phyloP scores from a whole-genome alignment of 2,888 invertebrate species.

The Drosophila barbarae region DNA sequence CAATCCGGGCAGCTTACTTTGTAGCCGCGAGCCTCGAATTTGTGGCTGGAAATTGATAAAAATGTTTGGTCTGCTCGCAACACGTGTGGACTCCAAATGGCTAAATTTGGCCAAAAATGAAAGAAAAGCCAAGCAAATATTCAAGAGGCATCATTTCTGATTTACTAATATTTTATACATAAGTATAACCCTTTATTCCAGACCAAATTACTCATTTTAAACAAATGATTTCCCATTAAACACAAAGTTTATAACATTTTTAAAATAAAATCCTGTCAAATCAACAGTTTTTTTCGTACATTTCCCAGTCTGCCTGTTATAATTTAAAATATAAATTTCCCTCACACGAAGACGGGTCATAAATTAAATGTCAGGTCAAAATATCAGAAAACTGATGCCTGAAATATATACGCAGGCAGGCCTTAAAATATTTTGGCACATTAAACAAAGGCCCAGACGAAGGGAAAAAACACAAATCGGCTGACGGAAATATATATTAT shows the following conservation, averaged over 20 bases:
- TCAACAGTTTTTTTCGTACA: conserved; percentile 20
- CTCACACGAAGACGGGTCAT: conserved; percentile 46
- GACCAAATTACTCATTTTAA: background rate
- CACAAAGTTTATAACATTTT: background rate
- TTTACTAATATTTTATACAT: background rate
- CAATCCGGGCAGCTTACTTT: conserved; percentile 62
- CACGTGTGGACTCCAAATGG: conserved; percentile 58
- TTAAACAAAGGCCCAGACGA: conserved; percentile 12
- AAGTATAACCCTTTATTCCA: background rate
- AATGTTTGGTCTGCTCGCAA: conserved; percentile 41
- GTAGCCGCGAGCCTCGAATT: conserved; percentile 23
- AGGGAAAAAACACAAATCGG: conserved; percentile 50
- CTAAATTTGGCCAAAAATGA: conserved; percentile 37
- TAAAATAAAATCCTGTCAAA: background rate
- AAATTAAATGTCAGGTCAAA: conserved; percentile 41
- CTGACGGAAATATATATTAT: conserved; percentile 58
- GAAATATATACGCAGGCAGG: conserved; percentile 16
- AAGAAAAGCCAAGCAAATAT: background rate
- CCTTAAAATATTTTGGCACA: conserved; percentile 37
- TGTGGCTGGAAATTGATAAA: conserved; percentile 63
- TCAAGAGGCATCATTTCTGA: background rate
- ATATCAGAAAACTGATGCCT: conserved; percentile 21
- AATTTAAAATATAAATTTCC: conserved; percentile 14
- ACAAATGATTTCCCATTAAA: background rate
- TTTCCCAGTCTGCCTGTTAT: background rate